These are phyloP conservation scores for Dinothrombium tinctorium DNA, from an alignment of 1,140 invertebrate species.

Conservation along the genomic window DNA sequence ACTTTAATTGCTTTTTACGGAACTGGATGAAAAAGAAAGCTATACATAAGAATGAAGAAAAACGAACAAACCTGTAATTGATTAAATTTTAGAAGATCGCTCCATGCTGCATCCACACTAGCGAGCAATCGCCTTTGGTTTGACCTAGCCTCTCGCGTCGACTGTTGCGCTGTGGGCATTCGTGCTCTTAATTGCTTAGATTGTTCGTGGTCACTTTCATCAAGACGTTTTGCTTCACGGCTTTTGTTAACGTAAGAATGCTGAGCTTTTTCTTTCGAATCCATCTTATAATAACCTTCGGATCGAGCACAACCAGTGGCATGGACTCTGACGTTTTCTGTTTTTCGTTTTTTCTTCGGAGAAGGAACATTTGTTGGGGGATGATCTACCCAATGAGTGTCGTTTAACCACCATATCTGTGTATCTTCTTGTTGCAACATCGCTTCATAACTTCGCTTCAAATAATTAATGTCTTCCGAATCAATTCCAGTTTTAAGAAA, in stretches of 20 bases:
- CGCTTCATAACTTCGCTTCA: constrained; percentile 59
- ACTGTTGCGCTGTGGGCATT: constrained; percentile 13
- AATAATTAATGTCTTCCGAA: constrained; percentile 60
- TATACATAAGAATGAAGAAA: not conserved
- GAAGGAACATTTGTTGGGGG: constrained; percentile 45
- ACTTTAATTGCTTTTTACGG: constrained; percentile 90
- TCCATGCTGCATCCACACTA: constrained; percentile 57
- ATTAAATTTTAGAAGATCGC: constrained; percentile 89
- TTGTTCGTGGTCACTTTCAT: constrained; percentile 4
- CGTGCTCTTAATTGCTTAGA: constrained; percentile 9
- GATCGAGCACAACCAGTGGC: constrained; percentile 60
- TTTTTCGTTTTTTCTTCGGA: constrained; percentile 43
- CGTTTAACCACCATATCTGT: constrained; percentile 59
- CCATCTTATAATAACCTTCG: constrained; percentile 85
- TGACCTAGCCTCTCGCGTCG: constrained; percentile 71
- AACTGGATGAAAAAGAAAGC: constrained; percentile 32
- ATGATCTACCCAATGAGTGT: constrained; percentile 93
- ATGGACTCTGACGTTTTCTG: constrained; percentile 34
- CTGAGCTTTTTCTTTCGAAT: constrained; percentile 60
- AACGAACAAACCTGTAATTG: constrained; percentile 49
- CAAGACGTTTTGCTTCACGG: not conserved
- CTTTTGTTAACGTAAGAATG: constrained; percentile 23
- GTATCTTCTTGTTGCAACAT: constrained; percentile 41
- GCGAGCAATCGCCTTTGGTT: constrained; percentile 75
- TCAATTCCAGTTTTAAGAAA: constrained; percentile 72